Evolutionary conservation across 2,888 invertebrate genomes (phyloP).

Genomic region (Biston stratarius): DNA sequence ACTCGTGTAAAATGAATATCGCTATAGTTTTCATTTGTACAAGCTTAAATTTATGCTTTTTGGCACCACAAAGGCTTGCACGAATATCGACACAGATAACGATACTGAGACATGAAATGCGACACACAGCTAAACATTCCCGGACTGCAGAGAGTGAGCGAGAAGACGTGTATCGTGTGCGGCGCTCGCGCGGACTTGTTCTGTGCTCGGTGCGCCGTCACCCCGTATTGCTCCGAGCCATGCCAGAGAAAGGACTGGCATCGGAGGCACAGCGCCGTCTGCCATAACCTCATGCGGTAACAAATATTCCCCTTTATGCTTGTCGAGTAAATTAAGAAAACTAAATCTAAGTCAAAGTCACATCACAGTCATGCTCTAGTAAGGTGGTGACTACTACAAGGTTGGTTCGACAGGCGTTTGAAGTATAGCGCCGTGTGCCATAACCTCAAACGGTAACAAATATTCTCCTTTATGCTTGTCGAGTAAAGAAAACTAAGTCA

Average conservation of each 20-base stretch:
- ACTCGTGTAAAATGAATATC: too few relatives aligned
- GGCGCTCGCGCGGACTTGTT: conserved; percentile 57
- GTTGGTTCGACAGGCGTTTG: too few relatives aligned
- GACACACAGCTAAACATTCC: conserved; percentile 66
- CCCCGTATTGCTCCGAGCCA: conserved; percentile 69
- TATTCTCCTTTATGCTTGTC: too few relatives aligned
- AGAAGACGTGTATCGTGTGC: conserved; percentile 65
- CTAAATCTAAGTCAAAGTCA: too few relatives aligned
- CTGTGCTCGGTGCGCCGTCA: conserved; percentile 70
- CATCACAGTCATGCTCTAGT: too few relatives aligned
- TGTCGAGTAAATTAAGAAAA: too few relatives aligned
- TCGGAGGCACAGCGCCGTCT: conserved; percentile 63
- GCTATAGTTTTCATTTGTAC: not conserved
- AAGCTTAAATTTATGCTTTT: not conserved
- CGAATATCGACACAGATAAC: not conserved
- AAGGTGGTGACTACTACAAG: too few relatives aligned
- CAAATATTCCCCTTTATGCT: not conserved
- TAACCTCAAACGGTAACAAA: too few relatives aligned
- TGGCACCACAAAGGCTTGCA: not conserved
- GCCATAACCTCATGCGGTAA: conserved; percentile 71
- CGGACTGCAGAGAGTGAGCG: conserved; percentile 63
- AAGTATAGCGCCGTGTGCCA: too few relatives aligned
- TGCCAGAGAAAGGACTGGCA: conserved; percentile 74
- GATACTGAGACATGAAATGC: conserved; percentile 23
- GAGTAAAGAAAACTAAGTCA: too few relatives aligned